Percentiles rank a stretch among this genome's conserved stretches.
Conservation (phyloP, 2,888 invertebrate genomes). For the Cheilosia soror region DNA sequence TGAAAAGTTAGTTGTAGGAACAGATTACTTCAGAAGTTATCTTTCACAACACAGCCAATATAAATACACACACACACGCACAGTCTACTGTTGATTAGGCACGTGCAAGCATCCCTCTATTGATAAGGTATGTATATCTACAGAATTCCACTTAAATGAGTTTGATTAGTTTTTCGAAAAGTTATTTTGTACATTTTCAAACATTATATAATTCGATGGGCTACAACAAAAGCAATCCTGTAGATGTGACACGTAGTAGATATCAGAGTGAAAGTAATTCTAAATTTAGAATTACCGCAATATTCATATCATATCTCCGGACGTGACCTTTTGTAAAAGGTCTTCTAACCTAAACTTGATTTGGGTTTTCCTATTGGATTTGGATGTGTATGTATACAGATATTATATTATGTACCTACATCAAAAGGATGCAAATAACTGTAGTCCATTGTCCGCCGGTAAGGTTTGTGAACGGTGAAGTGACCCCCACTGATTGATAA, state of each 20-base stretch:
- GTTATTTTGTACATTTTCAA: constrained; percentile 4
- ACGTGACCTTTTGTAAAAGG: constrained; percentile 40
- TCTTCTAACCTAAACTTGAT: constrained; percentile 20
- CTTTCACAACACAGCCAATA: background rate
- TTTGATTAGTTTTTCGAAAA: constrained; percentile 39
- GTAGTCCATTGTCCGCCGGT: background rate
- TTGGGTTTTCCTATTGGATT: background rate
- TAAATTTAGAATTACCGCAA: constrained; percentile 35
- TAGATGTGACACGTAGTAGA: background rate
- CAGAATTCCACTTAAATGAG: constrained; percentile 15
- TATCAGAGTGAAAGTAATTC: constrained; percentile 16
- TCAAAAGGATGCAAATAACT: constrained; percentile 29
- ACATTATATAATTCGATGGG: background rate
- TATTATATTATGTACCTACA: constrained; percentile 12
- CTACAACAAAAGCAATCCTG: constrained; percentile 3
- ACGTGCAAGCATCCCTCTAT: background rate
- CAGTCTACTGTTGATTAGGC: background rate
- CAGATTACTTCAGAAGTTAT: constrained; percentile 26
- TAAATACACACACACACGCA: background rate
- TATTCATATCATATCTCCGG: background rate
- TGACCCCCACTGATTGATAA: background rate
- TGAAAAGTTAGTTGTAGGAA: constrained; percentile 31
- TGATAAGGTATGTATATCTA: background rate
- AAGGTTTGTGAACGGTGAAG: background rate
- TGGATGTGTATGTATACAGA: background rate